Conservation (phyloP, 1,140 invertebrate species). For the Drosophila grimshawi region DNA sequence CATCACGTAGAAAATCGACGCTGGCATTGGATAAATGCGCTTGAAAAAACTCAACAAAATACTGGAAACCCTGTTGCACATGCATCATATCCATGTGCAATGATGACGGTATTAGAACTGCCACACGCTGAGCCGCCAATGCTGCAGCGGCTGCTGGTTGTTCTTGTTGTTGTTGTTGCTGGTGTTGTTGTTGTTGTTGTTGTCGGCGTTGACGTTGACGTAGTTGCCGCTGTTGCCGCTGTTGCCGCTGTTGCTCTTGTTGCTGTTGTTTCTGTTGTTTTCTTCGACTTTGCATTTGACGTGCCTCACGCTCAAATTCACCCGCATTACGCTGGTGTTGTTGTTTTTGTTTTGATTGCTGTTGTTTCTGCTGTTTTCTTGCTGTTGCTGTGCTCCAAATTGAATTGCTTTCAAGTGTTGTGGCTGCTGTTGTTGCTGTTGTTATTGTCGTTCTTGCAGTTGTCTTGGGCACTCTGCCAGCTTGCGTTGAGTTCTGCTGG, state of each 20-base stretch:
- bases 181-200: slow-evolving; percentile 26
- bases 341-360: slow-evolving; percentile 30
- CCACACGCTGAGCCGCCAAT: slow-evolving; percentile 57
- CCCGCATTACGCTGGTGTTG: slow-evolving; percentile 59
- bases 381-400: slow-evolving; percentile 53
- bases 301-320: slow-evolving; percentile 65
- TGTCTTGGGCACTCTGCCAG: slow-evolving; percentile 46
- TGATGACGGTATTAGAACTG: slow-evolving; percentile 70
- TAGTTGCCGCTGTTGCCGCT: slow-evolving; percentile 12
- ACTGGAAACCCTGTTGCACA: slow-evolving; percentile 76
- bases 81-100: slow-evolving; percentile 72
- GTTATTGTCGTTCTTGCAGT: slow-evolving; percentile 41
- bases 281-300: slow-evolving; percentile 61
- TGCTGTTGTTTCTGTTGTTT: slow-evolving; percentile 27
- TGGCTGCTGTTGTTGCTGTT: slow-evolving; percentile 30
- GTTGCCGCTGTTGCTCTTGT: slow-evolving; percentile 31
- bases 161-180: slow-evolving; percentile 38
- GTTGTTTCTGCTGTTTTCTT: slow-evolving; percentile 22
- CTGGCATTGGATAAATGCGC: slow-evolving; percentile 67
- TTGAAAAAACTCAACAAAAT: slow-evolving; percentile 80
- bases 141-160: slow-evolving; percentile 8
- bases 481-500: slow-evolving; percentile 31
- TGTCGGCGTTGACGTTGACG: slow-evolving; percentile 35
- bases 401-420: slow-evolving; percentile 65
- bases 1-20: slow-evolving; percentile 76